Evolutionary conservation across 2,113 vertebrate genomes (phyloP), one percentile per base, ranked within the genome.

Genomic region (Thamnophis sirtalis): DNA sequence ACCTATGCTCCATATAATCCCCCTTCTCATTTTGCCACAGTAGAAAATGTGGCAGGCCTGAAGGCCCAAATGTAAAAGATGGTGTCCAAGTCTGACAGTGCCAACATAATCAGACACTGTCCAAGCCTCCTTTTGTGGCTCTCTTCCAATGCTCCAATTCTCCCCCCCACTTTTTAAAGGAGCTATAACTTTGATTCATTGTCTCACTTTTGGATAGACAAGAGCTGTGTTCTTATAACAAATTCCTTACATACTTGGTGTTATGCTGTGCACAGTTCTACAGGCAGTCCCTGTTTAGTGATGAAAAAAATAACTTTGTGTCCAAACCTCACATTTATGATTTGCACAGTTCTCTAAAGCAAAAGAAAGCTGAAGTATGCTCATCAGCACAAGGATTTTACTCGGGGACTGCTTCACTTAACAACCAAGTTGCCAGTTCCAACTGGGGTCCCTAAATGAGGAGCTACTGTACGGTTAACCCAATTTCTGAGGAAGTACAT

Each of bases 121-220:
- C 43, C 48, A 2, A 50, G 43, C 5, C n/a, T 68, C 28, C 28
- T 68, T 68, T 33, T 33, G 2, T 33, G 11, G 84, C 22, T 28
- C 24, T 50, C 48, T 49, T 26, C 33, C 15, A 80, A 38, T 80
- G n/a, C 6, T 19, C 33, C 33, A 21, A 9, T 80, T 9, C 63
- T 33, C 4, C 1, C 1, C 0, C 26, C 11, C 28, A 0, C 0
- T 1, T 38, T 33, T 33, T 38, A 38, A 80, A 80, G 13, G n/a
- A 80, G 6, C 7, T 80, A 38, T 80, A 21, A 80, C 17, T 80
- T 80, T 80, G 17, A 38, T 38, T 7, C 33, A 80, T 87, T 87
- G 7, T 8, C 28, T 87, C n/a, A 22, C 15, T 38, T 80, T 80
- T 80, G 33, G 33, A 38, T 80, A 80, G 6, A 38, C 33, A 43